Base-by-base conservation (phyloP, 2,113 vertebrate species). In the Hoplias malabaricus region DNA sequence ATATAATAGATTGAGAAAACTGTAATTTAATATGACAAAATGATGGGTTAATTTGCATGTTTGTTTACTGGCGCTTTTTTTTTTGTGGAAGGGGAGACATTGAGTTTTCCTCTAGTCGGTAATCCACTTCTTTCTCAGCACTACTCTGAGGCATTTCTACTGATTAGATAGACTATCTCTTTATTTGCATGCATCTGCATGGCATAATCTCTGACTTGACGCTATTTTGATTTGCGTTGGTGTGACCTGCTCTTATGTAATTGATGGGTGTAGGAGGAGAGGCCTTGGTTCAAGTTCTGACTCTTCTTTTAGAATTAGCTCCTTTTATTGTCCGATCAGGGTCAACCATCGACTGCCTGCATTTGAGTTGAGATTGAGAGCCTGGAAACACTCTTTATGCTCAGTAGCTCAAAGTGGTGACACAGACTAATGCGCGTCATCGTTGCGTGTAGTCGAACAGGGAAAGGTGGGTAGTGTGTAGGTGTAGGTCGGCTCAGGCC, bases 191-290 rank as follows among this genome's bases (percentile, higher is more conserved):
- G 16, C 23, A 36, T 10, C 69, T 57, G 57, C 29, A 38, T 36
- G 8, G 36, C 65, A 10, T 69, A 42, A 57, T 84, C 46, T 36
- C 68, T 38, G 57, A 29, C 69, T n/a, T 23, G 48, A 56, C 25
- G 79, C 74, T 56, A 31, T 83, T 85, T 81, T 53, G 53, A 56
- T 66, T 61, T 67, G 61, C 54, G 43, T 76, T 5, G 72, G 53
- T 29, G 53, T 36, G 62, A 75, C 74, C 77, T 65, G 33, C 43
- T 75, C 77, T 81, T 79, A 81, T 46, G 31, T 70, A 81, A 83
- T 65, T 57, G 71, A 25, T 34, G 69, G 48, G 73, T 73, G 84
- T 74, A 57, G 76, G 73, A 63, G 42, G 76, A 69, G 66, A 66
- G 72, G 31, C 38, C 33, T 34, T 70, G 27, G 59, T 5, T 27